Base-by-base conservation (phyloP, 2,797 vertebrate species). In the Otolemur crassicaudatus region DNA sequence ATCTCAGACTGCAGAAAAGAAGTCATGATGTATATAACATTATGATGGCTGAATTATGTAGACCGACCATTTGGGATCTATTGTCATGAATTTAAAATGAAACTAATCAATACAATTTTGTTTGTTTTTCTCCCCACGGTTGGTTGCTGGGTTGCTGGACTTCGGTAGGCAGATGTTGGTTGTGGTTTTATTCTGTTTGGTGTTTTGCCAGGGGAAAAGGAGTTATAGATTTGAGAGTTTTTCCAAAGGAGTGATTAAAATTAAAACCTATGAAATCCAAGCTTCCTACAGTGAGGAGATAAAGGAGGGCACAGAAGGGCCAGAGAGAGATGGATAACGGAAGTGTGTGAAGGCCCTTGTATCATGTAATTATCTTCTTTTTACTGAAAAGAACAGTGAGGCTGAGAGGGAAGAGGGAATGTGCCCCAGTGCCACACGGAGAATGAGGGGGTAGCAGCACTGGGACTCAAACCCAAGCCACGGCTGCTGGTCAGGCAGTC, bases 201-300 rank as follows among this genome's bases (percentile, higher is more conserved):
- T 67, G 5, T 4, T 93, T 92, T 87, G 6, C 17, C 3, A 40
- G 1, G 2, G n/a, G 5, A 27, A 31, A 80, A 67, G 4, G 58
- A 2, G 2, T 72, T 9, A 46, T 16, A 29, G n/a, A 2, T 40
- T 73, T 81, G n/a, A 77, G 40, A 58, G 1, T 2, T 49, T 87
- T 87, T 46, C 2, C 27, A 77, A 63, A 77, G 23, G 61, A 56
- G 8, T 91, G 22, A 84, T 79, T 83, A 60, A 34, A 94, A 94
- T 46, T 73, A 77, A 91, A 25, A n/a, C 25, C 19, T 31, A 25
- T 46, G 34, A 34, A 56, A 31, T 73, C 65, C 60, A 72, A 87
- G 65, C 22, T 58, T 2, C 22, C 60, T 73, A 53, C 69, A 60
- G 20, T 72, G 76, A 20, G 37, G 2, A 69, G 58, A 67, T 7